Evolutionary conservation across 2,888 invertebrate species (phyloP).

Genomic region (Elaeidobius kamerunicus): DNA sequence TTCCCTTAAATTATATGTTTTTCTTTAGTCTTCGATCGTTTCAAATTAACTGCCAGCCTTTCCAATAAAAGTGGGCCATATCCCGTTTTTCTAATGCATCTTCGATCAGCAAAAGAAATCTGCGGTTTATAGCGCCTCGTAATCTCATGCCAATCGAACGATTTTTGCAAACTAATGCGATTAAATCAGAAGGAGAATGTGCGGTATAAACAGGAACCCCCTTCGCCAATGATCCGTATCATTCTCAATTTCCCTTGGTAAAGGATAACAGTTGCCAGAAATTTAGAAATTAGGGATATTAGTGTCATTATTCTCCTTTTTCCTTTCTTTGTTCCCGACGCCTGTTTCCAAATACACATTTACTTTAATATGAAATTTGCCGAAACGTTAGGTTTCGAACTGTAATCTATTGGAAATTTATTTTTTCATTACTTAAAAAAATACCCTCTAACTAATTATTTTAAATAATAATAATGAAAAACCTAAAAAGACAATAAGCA

Average conservation of each 20-base stretch:
- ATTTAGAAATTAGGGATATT: conserved; percentile 26
- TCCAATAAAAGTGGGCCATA: too few relatives aligned
- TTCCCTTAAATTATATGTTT: too few relatives aligned
- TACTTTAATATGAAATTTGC: conserved; percentile 16
- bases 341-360: conserved; percentile 20
- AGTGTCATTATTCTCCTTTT: conserved; percentile 17
- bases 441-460: neutral
- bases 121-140: conserved; percentile 25
- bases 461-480: neutral
- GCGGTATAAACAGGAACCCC: conserved; percentile 19
- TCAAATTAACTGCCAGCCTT: too few relatives aligned
- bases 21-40: too few relatives aligned
- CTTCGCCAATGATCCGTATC: conserved; percentile 21
- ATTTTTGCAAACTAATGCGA: conserved; percentile 24
- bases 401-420: conserved; percentile 1
- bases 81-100: conserved; percentile 10
- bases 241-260: conserved; percentile 20
- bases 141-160: conserved; percentile 24
- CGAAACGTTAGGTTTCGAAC: conserved; percentile 7
- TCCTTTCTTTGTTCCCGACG: neutral
- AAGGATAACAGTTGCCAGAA: conserved; percentile 20
- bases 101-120: conserved; percentile 11
- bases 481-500: neutral
- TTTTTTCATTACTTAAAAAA: neutral
- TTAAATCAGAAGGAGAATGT: conserved; percentile 18